phyloP scores from a whole-genome alignment of 2,888 invertebrate genomes.

The Tenthredo scrophulariae region DNA sequence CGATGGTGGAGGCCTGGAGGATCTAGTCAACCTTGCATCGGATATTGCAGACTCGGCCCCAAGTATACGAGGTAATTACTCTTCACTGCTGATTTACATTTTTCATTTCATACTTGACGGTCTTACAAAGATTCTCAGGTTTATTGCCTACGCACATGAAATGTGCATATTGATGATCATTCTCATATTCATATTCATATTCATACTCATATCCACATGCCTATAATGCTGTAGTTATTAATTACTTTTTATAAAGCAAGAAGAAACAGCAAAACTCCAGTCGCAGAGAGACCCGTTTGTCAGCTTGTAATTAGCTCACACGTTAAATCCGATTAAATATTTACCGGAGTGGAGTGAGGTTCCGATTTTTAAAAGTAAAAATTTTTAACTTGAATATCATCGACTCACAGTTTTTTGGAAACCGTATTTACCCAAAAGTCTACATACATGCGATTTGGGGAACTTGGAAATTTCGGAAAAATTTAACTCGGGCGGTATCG shows the following conservation, averaged over 20 bases:
- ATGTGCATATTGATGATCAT: background rate
- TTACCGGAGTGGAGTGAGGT: background rate
- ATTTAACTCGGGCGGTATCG: too few relatives aligned
- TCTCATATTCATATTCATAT: background rate
- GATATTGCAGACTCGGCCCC: constrained; percentile 67
- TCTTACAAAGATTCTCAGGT: background rate
- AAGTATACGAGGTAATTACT: constrained; percentile 70
- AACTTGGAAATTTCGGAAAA: too few relatives aligned
- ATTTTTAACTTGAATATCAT: too few relatives aligned
- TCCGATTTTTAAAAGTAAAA: too few relatives aligned
- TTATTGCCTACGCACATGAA: background rate
- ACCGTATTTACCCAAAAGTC: too few relatives aligned
- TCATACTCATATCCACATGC: background rate
- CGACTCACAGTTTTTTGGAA: too few relatives aligned
- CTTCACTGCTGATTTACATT: constrained; percentile 1
- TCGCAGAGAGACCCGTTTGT: constrained; percentile 15
- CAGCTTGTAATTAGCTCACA: constrained; percentile 10
- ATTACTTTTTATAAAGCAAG: background rate
- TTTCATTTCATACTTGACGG: background rate
- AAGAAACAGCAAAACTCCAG: background rate
- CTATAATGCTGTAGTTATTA: background rate
- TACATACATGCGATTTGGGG: too few relatives aligned
- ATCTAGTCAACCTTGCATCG: constrained; percentile 66
- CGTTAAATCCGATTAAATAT: constrained; percentile 41
- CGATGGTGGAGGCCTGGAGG: constrained; percentile 67